Evolutionary conservation across 2,113 vertebrate species (phyloP), one percentile per base, ranked within the genome.

Genomic region (Triplophysa dalaica): DNA sequence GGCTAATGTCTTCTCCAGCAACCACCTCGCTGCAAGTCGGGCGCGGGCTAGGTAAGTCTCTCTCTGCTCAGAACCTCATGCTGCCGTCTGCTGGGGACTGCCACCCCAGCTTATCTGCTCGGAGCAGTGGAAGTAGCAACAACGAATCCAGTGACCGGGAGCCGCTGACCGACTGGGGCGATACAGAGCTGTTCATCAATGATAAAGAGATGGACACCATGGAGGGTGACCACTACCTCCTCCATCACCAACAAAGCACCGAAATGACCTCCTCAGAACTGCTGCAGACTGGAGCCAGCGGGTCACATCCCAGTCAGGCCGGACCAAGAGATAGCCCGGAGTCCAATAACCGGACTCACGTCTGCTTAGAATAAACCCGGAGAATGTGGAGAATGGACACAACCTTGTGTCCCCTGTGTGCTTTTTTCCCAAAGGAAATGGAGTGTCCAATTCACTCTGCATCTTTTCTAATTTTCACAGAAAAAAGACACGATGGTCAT

Each of bases 31-130:
- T 76, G 85, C 89, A 84, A 86, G 87, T 87, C 80, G 80, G 63
- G 45, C 72, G 91, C 85, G 89, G 92, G 82, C 92, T 96, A 14
- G 96, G 94, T 65, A 97, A 98, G 86, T 97, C 96, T 70, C 89
- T 95, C 83, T 98, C 98, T 19, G 95, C 93, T 81, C 95, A 98
- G 89, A 95, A 96, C 86, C 94, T 99, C 85, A 95, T 94, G 88
- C 94, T 94, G 68, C 92, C 95, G 43, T 75, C 80, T 17, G 89
- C 92, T 48, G 94, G 92, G 81, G 94, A 93, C 90, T 93, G 91
- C 87, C 93, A 91, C 85, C 86, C 94, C 48, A 91, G 93, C 81
- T 88, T 94, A 75, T 91, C 94, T 83, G 94, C 89, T 87, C 90
- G 84, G 81, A 88, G 85, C 80, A 88, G 87, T 81, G 94, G 95